Base-by-base conservation (phyloP, 92 coral and sea anemone species). In the Siderastrea siderea region DNA sequence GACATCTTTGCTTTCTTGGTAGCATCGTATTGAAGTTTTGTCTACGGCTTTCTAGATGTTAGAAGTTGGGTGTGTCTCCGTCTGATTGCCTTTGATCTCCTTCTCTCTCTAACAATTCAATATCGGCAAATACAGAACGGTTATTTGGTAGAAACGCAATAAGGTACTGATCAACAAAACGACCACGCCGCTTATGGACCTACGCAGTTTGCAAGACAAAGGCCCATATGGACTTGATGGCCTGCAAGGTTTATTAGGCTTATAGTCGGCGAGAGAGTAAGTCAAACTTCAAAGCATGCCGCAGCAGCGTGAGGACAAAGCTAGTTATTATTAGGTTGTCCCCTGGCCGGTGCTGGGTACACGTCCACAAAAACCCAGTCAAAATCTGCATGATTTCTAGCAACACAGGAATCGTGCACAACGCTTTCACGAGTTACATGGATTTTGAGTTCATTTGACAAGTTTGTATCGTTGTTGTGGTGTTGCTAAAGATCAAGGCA, bases 241-340 rank as follows among this genome's bases (percentile, higher is more conserved):
- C n/a, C 80, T 60, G 79, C 63, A n/a, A 74, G 69, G 62, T 48
- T 84, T 84, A 84, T 84, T 84, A 84, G 74, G 61, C 73, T 59
- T 74, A 38, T 10, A 50, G 87, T 73, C 87, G 87, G 87, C 87
- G 60, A 60, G 64, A 11, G 74, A 60, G 65, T 51, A n/a, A 74
- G 73, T 76, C 52, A 49, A 74, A 84, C 87, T 84, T 84, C 87
- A 84, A 84, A 84, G 87, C 74, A 45, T n/a, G 73, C 87, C 87
- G 87, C 81, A 49, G 26, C 1, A 17, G 6, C 50, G 38, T 60
- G 44, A 17, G 87, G 78, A 84, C 87, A 84, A 84, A 84, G 87
- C 77, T 74, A 65, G 79, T 62, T 61, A 84, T 84, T 84, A 52
- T 71, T 83, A 74, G 26, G 63, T 17, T 26, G 16, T 63, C 80